Conservation (phyloP, 2,113 vertebrate genomes). For the Onychostoma macrolepis region DNA sequence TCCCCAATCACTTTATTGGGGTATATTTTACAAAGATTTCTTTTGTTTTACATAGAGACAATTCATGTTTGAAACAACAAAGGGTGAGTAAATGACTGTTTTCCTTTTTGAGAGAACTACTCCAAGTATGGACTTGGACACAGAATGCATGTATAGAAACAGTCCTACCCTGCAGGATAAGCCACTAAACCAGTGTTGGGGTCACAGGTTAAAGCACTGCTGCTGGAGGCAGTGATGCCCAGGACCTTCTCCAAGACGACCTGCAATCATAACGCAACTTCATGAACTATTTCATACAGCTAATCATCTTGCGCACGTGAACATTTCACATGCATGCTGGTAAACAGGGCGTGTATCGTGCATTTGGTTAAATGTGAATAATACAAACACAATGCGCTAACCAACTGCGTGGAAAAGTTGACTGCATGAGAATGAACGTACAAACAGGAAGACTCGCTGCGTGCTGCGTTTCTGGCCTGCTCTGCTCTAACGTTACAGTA, state of each 20-base stretch:
- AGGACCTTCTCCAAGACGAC: conserved; percentile 85
- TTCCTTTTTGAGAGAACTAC: background rate
- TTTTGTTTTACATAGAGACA: background rate
- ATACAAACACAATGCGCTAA: background rate
- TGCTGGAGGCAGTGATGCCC: conserved; percentile 80
- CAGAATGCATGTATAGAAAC: background rate
- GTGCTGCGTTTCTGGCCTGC: background rate
- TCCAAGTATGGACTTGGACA: background rate
- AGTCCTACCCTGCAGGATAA: conserved; percentile 85
- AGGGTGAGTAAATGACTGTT: background rate
- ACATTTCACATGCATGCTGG: background rate
- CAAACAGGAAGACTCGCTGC: background rate
- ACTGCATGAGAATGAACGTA: background rate
- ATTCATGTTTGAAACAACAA: background rate
- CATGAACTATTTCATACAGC: background rate
- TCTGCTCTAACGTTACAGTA: background rate
- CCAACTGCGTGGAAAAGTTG: background rate
- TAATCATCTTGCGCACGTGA: background rate
- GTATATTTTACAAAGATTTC: too few species aligned
- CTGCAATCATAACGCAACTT: conserved; percentile 64
- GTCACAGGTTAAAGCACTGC: conserved; percentile 83
- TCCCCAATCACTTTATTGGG: background rate
- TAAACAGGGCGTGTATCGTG: background rate
- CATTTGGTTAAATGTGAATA: background rate
- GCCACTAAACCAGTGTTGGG: conserved; percentile 81